phyloP scores from a whole-genome alignment of 2,113 vertebrate species.

The Hypanus sabinus region DNA sequence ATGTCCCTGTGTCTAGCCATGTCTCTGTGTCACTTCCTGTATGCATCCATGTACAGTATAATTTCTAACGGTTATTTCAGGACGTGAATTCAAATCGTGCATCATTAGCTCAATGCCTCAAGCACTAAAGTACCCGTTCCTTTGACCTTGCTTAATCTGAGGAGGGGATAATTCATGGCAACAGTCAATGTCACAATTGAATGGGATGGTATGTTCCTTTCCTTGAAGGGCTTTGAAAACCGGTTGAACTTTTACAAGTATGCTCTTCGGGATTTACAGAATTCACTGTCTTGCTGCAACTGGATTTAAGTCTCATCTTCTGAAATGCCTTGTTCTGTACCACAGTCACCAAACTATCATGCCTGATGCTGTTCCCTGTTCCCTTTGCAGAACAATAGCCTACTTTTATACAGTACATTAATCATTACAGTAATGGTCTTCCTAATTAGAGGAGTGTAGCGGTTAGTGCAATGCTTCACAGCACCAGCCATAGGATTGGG shows the following conservation, averaged over 20 bases:
- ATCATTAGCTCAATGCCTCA: neutral
- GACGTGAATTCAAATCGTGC: neutral
- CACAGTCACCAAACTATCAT: neutral
- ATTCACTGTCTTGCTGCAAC: neutral
- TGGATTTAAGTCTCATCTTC: neutral
- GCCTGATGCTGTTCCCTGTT: neutral
- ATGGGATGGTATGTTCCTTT: neutral
- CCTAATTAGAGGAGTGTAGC: no score
- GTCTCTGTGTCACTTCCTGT: constrained; percentile 7
- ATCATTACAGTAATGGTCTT: no score
- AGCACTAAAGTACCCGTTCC: neutral
- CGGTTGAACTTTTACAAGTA: neutral
- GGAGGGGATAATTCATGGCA: neutral
- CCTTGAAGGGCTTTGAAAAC: neutral
- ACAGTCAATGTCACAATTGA: neutral
- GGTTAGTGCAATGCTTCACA: no score
- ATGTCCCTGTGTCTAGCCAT: no score
- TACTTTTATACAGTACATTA: neutral
- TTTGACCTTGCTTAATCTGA: constrained; percentile 9
- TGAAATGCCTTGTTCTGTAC: neutral
- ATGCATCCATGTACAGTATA: neutral
- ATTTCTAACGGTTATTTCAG: neutral
- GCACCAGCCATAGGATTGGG: no score
- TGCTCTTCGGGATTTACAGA: neutral
- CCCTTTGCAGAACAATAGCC: neutral